phyloP scores from a whole-genome alignment of 2,888 invertebrate genomes.

The Lochmaea capreae region DNA sequence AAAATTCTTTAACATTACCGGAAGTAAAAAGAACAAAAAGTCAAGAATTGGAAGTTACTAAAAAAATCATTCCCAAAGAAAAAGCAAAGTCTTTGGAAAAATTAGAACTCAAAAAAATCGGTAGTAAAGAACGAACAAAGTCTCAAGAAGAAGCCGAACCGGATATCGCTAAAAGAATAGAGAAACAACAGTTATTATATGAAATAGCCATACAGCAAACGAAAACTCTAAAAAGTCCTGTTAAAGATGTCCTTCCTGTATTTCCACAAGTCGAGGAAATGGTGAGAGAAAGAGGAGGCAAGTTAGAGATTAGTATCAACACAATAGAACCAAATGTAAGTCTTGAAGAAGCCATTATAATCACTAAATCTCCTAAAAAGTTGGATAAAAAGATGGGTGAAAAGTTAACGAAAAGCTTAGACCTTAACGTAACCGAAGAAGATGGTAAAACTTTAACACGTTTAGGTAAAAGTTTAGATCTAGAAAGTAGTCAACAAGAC shows the following conservation, averaged over 20 bases:
- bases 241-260: constrained; percentile 77
- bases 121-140: constrained; percentile 75
- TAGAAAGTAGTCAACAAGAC: constrained; percentile 60
- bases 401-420: constrained; percentile 73
- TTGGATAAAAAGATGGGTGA: constrained; percentile 69
- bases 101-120: constrained; percentile 70
- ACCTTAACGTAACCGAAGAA: constrained; percentile 69
- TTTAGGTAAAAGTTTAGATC: constrained; percentile 64
- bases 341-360: constrained; percentile 78
- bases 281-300: constrained; percentile 78
- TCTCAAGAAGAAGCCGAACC: constrained; percentile 81
- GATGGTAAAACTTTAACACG: constrained; percentile 59
- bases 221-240: constrained; percentile 79
- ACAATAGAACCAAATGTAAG: constrained; percentile 66
- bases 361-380: constrained; percentile 80
- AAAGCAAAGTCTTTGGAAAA: constrained; percentile 78
- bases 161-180: constrained; percentile 78
- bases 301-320: constrained; percentile 80
- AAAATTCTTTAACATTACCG: constrained; percentile 54
- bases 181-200: constrained; percentile 80
- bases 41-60: constrained; percentile 71
- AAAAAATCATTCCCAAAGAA: constrained; percentile 68
- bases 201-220: constrained; percentile 82
- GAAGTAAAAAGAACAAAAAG: constrained; percentile 71
- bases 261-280: constrained; percentile 81